Percentiles rank a stretch among this genome's conserved stretches.
Evolutionary conservation across 2,797 vertebrate species (phyloP).

Genomic region (Amblyraja radiata): DNA sequence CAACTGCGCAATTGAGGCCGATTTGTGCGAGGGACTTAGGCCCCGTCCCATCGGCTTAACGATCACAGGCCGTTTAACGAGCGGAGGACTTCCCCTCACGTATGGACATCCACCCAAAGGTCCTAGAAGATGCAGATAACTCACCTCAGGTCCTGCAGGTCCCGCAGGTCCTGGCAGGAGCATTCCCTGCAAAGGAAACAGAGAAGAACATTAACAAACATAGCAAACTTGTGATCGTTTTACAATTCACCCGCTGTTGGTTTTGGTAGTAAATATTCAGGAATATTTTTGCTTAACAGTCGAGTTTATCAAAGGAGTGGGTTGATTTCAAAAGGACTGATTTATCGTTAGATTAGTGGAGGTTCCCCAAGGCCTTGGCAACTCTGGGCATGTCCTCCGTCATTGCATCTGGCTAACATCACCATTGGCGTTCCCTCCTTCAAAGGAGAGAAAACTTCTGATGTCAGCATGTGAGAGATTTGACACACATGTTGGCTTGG

Average conservation of each 20-base stretch:
- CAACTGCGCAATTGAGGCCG: background rate
- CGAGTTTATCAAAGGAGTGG: too few species aligned
- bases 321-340: background rate
- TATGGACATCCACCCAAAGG: background rate
- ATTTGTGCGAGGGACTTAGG: accelerated
- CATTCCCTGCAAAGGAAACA: conserved; percentile 59
- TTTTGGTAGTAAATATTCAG: background rate
- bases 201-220: background rate
- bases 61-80: too few species aligned
- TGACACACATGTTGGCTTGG: background rate
- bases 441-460: background rate
- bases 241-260: background rate
- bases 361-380: background rate
- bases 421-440: background rate
- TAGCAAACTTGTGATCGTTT: background rate
- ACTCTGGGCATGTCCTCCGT: too few species aligned
- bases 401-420: background rate
- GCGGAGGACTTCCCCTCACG: background rate
- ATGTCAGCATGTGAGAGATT: background rate
- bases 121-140: conserved; percentile 40
- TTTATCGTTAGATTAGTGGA: background rate
- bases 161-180: conserved; percentile 66
- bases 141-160: conserved; percentile 65
- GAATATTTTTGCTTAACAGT: background rate
- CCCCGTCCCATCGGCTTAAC: background rate